A percentile compares a stretch with the other conserved stretches of the same genome.
These are phyloP conservation scores for Tauraco erythrolophus DNA, from an alignment of 2,113 vertebrate genomes.

Conservation along the genomic window DNA sequence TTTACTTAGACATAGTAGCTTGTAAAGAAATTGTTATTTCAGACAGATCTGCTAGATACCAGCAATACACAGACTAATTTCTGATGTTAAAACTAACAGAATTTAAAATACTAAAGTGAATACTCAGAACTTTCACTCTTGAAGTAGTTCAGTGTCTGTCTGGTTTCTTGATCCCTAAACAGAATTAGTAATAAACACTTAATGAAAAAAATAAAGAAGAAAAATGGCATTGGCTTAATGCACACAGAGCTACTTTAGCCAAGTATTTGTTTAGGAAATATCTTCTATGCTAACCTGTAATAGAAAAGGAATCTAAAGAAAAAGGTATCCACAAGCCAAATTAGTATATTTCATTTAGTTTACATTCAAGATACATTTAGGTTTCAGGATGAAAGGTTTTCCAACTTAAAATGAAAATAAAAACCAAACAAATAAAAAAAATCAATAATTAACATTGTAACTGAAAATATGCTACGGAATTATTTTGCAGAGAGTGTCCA, in stretches of 20 bases:
- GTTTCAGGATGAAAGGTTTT: neutral
- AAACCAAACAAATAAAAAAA: neutral
- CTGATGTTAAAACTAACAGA: neutral
- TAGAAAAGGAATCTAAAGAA: neutral
- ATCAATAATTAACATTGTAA: neutral
- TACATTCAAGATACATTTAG: neutral
- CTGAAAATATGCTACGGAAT: neutral
- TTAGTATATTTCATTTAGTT: neutral
- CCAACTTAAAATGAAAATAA: neutral
- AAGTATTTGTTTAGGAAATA: neutral
- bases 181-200: neutral
- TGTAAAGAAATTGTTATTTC: neutral
- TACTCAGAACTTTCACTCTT: neutral
- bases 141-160: neutral
- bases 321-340: neutral
- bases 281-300: neutral
- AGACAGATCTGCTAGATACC: neutral
- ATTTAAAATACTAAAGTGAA: neutral
- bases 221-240: neutral
- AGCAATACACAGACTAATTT: neutral
- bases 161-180: neutral
- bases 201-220: neutral
- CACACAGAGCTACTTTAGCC: neutral
- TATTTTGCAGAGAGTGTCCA: neutral
- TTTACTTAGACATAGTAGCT: neutral